phyloP scores from a whole-genome alignment of 2,113 vertebrate species.

The Tragelaphus buxtoni region DNA sequence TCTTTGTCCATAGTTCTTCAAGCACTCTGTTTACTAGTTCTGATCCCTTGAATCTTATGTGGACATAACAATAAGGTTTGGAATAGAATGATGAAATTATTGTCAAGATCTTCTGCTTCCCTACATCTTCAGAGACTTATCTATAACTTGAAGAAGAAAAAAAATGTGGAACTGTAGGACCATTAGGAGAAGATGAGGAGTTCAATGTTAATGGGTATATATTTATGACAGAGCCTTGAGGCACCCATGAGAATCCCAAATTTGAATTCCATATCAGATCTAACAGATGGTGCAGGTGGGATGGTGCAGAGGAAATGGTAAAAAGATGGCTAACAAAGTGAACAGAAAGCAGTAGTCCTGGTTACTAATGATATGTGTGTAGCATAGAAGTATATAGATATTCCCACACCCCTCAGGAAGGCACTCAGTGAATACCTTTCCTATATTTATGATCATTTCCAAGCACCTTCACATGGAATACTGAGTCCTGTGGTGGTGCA shows the following conservation, averaged over 20 bases:
- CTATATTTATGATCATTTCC: neutral
- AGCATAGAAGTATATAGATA: neutral
- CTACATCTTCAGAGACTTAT: neutral
- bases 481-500: accelerated
- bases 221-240: neutral
- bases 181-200: neutral
- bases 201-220: neutral
- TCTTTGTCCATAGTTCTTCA: neutral
- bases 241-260: neutral
- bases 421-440: neutral
- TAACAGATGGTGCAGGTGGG: neutral
- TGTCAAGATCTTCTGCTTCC: neutral
- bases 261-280: neutral
- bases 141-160: neutral
- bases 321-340: neutral
- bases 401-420: neutral
- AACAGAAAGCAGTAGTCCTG: neutral
- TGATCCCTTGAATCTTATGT: neutral
- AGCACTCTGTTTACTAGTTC: neutral
- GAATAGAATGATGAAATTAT: neutral
- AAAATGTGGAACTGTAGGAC: neutral
- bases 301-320: neutral
- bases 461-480: neutral
- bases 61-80: neutral
- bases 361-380: neutral